Conservation (phyloP, 2,113 vertebrate species). For the Callocephalon fimbriatum region DNA sequence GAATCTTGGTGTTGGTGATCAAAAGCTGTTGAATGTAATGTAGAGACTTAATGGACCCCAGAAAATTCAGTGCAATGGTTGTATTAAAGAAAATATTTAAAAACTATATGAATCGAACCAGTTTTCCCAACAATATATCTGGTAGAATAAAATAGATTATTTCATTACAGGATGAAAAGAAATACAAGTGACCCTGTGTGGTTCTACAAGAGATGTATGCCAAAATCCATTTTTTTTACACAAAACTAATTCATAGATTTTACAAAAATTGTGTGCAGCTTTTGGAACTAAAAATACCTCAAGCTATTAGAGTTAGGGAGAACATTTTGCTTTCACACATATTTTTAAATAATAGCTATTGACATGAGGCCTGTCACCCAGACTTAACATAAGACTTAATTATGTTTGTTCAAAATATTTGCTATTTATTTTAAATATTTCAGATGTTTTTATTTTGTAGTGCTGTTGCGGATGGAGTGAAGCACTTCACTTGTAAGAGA, state of each 20-base stretch:
- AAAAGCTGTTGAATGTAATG: background rate
- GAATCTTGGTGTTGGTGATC: background rate
- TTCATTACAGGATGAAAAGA: background rate
- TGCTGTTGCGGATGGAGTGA: background rate
- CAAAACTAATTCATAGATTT: background rate
- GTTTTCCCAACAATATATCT: background rate
- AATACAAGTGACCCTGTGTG: background rate
- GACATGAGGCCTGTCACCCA: background rate
- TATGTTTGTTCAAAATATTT: background rate
- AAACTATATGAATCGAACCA: background rate
- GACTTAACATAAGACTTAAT: background rate
- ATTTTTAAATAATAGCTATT: background rate
- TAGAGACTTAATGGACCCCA: background rate
- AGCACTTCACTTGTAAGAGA: background rate
- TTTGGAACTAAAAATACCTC: background rate
- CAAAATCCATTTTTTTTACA: rapidly evolving
- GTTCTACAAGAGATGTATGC: background rate
- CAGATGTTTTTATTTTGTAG: background rate
- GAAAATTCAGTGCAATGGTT: background rate
- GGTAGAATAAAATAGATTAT: background rate
- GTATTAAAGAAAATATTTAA: background rate
- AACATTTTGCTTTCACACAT: background rate
- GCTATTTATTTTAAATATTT: background rate
- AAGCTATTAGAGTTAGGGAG: background rate
- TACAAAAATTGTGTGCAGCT: background rate